phyloP scores from a whole-genome alignment of 2,113 vertebrate species.

The Oreocharis arfaki region DNA sequence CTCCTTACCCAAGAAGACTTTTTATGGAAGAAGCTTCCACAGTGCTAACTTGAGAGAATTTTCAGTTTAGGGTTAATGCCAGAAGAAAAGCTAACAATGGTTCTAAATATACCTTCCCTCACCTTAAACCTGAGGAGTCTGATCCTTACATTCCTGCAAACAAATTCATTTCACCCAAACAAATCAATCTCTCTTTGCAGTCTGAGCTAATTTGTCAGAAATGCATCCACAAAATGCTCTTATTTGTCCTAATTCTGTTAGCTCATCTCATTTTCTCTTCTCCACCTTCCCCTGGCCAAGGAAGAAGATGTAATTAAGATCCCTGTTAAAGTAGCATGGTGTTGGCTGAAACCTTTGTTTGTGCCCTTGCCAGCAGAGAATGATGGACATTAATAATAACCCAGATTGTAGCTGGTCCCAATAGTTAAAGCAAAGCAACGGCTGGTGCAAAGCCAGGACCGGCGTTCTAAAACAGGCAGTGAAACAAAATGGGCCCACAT shows the following conservation, averaged over 20 bases:
- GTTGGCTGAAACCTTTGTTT: constrained; percentile 31
- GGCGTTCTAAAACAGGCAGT: constrained; percentile 17
- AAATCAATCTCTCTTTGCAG: constrained; percentile 61
- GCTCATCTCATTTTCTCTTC: constrained; percentile 44
- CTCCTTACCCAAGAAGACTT: not conserved
- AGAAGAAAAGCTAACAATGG: not conserved
- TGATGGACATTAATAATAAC: constrained; percentile 53
- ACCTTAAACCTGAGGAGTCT: not conserved
- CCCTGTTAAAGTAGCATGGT: constrained; percentile 5
- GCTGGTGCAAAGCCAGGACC: constrained; percentile 2
- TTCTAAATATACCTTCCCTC: not conserved
- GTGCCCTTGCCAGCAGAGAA: constrained; percentile 23
- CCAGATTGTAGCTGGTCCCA: not conserved
- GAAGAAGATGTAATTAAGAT: constrained; percentile 63
- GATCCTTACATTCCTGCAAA: not conserved
- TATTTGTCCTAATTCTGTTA: constrained; percentile 52
- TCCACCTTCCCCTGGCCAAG: constrained; percentile 10
- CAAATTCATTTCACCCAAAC: not conserved
- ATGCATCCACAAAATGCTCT: constrained; percentile 50
- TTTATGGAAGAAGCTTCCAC: not conserved
- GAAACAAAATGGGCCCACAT: constrained; percentile 1
- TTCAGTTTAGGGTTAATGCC: not conserved
- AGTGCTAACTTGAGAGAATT: not conserved
- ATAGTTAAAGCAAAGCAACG: not conserved
- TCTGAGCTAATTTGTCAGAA: constrained; percentile 52